A percentile compares a stretch with the other conserved stretches of the same genome.
These are phyloP conservation scores for Microctonus aethiopoides DNA, from an alignment of 2,888 invertebrate genomes.

Conservation along the genomic window DNA sequence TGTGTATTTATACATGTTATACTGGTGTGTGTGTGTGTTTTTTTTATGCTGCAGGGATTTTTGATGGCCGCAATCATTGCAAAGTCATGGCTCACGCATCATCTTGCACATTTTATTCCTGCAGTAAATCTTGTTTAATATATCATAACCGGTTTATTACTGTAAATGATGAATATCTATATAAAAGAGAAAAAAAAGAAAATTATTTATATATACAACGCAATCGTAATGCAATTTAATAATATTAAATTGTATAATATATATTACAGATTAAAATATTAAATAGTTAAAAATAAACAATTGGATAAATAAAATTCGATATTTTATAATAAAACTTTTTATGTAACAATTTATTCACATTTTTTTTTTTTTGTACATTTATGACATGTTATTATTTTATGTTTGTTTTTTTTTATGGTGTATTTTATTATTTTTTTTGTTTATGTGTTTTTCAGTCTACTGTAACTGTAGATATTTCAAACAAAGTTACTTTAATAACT, in stretches of 20 bases:
- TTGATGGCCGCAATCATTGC: conserved; percentile 4
- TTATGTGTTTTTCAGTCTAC: conserved; percentile 26
- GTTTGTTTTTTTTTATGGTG: conserved; percentile 31
- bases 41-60: background rate
- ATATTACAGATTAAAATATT: background rate
- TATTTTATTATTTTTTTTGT: conserved; percentile 32
- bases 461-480: conserved; percentile 24
- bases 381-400: conserved; percentile 40
- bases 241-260: background rate
- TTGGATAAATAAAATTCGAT: background rate
- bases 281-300: background rate
- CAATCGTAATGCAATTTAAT: background rate
- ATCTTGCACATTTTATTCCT: background rate
- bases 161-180: background rate
- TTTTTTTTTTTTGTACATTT: conserved; percentile 41
- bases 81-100: conserved; percentile 6
- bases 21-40: too few species aligned
- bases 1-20: background rate
- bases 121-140: background rate
- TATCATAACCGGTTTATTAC: conserved; percentile 14
- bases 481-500: conserved; percentile 34
- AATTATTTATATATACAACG: background rate
- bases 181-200: background rate
- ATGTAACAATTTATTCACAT: conserved; percentile 64
- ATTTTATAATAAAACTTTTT: conserved; percentile 51